Evolutionary conservation across 2,797 vertebrate genomes (phyloP), one percentile per base, ranked within the genome.

Genomic region (Peromyscus eremicus): DNA sequence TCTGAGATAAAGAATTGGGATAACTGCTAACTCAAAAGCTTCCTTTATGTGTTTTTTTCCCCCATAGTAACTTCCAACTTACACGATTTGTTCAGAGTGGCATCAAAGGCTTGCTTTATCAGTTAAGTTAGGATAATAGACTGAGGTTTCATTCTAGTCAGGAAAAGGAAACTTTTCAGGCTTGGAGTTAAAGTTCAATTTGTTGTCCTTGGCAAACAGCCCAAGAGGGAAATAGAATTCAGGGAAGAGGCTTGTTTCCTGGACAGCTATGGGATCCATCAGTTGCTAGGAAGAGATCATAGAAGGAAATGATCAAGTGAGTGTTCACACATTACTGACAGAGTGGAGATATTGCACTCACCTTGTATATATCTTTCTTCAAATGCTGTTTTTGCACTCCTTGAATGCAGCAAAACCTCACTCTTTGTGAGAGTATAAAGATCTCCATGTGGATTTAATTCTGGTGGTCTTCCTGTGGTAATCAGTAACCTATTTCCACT

Each of bases 51-150:
- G 83, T 96, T 82, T 52, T 96, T 19, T 17, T 19, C 8, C 17
- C 40, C 96, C 95, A 92, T 87, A 93, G 97, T 97, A 98, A 98
- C 81, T 96, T 90, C 95, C 97, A 94, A 86, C 97, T 98, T 98
- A 94, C 97, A 97, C 81, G 97, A 98, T 93, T 97, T 97, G 97
- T 97, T 98, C 96, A 97, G 97, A 96, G 92, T 95, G 97, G 98
- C 98, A 98, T 98, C 98, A 99, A 99, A 99, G 98, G 95, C 57
- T 90, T 98, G 84, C 96, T 98, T 98, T 98, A 98, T 99, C 98
- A 98, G 97, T 98, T 98, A 98, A 94, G 96, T 97, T 98, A 95
- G 97, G 97, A 96, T 98, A 98, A 98, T 97, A 98, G 98, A 97
- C 97, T 95, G 60, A 76, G 98, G 98, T 98, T 98, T 97, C 98